These are phyloP conservation scores for Standfussiana lucernea DNA, from an alignment of 2,888 invertebrate genomes.

Conservation along the genomic window DNA sequence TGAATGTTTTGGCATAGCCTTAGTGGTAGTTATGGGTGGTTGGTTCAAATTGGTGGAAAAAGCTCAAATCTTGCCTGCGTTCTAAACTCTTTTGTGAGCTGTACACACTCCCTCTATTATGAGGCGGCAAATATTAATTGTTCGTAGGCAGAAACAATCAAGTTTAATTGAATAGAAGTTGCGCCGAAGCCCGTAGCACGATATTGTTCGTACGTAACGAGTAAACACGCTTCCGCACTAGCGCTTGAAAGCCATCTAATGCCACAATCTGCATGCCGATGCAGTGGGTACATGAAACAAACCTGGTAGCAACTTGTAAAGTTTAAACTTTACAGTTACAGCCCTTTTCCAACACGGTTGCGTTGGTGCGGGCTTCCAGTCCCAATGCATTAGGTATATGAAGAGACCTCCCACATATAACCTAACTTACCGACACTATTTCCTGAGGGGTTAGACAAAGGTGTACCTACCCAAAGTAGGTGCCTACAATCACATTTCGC, in stretches of 20 bases:
- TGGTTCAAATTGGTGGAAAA: not conserved
- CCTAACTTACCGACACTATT: not conserved
- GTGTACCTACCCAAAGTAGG: not conserved
- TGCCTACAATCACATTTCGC: not conserved
- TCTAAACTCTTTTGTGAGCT: not conserved
- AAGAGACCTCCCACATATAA: too few species aligned
- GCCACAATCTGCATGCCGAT: not conserved
- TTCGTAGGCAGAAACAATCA: slow-evolving; percentile 22
- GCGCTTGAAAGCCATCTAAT: slow-evolving; percentile 20
- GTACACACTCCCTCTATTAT: not conserved
- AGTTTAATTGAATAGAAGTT: slow-evolving; percentile 34
- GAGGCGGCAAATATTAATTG: slow-evolving; percentile 11
- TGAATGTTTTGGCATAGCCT: not conserved
- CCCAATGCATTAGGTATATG: too few species aligned
- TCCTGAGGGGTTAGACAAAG: not conserved
- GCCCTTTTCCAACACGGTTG: not conserved
- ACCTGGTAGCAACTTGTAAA: not conserved
- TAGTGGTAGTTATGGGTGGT: not conserved
- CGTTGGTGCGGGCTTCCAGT: not conserved
- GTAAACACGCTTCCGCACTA: slow-evolving; percentile 35
- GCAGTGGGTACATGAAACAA: not conserved
- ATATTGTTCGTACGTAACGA: slow-evolving; percentile 29
- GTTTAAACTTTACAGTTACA: not conserved
- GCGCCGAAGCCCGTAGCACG: not conserved
- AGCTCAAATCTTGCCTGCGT: not conserved